A percentile compares a stretch with the other conserved stretches of the same genome.
Evolutionary conservation across 2,888 invertebrate genomes (phyloP).

Genomic region (Calameuta idolon): DNA sequence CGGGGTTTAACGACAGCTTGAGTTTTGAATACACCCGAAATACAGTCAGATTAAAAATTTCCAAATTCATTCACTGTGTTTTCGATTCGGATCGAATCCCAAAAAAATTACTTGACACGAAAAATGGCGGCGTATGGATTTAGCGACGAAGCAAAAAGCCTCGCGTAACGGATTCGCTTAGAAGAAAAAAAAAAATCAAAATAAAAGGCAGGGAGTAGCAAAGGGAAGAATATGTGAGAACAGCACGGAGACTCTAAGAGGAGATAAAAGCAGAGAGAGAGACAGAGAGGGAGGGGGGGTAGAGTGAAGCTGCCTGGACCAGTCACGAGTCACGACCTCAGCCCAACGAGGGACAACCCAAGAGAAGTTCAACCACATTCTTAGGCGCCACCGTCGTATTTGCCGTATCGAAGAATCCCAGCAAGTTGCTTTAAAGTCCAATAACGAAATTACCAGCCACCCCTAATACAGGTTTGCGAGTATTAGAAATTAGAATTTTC

Average conservation of each 20-base stretch:
- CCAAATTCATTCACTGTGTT: not conserved
- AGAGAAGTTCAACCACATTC: conserved; percentile 35
- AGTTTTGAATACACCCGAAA: not conserved
- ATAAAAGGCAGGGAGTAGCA: conserved; percentile 1
- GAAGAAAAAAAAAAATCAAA: not conserved
- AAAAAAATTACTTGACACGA: not conserved
- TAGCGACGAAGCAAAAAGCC: not conserved
- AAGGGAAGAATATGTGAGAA: conserved; percentile 11
- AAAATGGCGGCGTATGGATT: not conserved
- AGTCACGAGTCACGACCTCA: conserved; percentile 26
- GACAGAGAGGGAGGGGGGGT: not conserved
- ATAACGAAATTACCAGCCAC: not conserved
- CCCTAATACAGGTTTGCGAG: not conserved
- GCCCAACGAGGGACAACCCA: conserved; percentile 19
- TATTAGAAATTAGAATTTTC: not conserved
- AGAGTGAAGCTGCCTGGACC: conserved; percentile 11
- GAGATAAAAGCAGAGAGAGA: not conserved
- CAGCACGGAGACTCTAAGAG: not conserved
- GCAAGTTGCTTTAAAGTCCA: not conserved
- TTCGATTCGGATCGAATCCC: not conserved
- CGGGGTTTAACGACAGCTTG: not conserved
- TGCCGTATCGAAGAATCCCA: conserved; percentile 5
- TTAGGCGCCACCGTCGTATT: conserved; percentile 24
- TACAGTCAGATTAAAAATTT: not conserved
- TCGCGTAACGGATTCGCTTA: not conserved